Conservation (phyloP, 2,797 vertebrate genomes). For the Trematomus bernacchii region DNA sequence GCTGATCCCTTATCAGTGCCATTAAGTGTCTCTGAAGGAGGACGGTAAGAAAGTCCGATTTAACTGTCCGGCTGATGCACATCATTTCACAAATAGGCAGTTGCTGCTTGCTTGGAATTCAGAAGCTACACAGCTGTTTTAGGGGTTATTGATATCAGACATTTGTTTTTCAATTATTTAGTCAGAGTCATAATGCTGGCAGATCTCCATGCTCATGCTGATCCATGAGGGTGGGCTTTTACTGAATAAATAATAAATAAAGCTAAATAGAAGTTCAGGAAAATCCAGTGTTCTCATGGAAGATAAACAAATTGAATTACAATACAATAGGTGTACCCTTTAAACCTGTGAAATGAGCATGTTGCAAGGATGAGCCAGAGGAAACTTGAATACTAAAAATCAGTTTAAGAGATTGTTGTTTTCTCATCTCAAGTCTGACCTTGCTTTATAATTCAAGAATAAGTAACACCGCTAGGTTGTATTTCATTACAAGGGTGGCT, state of each 20-base stretch:
- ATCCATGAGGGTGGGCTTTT: slow-evolving; percentile 5
- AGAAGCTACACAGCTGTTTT: background rate
- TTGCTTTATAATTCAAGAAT: slow-evolving; percentile 55
- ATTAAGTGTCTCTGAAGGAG: slow-evolving; percentile 31
- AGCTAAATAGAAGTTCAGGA: background rate
- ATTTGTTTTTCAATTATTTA: slow-evolving; percentile 7
- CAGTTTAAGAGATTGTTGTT: slow-evolving; percentile 35
- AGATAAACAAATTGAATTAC: slow-evolving; percentile 22
- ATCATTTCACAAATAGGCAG: background rate
- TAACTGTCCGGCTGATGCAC: slow-evolving; percentile 1
- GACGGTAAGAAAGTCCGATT: slow-evolving; percentile 12
- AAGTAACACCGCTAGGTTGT: slow-evolving; percentile 58
- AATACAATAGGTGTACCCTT: slow-evolving; percentile 1
- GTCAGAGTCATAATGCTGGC: slow-evolving; percentile 11
- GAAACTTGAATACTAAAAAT: slow-evolving; percentile 60
- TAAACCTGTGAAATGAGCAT: slow-evolving; percentile 40
- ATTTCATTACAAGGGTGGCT: slow-evolving; percentile 65
- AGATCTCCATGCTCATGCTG: background rate
- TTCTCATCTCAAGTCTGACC: slow-evolving; percentile 45
- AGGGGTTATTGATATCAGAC: background rate
- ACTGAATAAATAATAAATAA: background rate
- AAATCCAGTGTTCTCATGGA: slow-evolving; percentile 3
- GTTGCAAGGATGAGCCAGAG: slow-evolving; percentile 36
- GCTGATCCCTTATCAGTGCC: background rate
- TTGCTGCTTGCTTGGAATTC: background rate